A percentile compares a stretch with the other conserved stretches of the same genome.
Evolutionary conservation across 1,140 invertebrate genomes (phyloP).

Genomic region (Hetaerina americana): DNA sequence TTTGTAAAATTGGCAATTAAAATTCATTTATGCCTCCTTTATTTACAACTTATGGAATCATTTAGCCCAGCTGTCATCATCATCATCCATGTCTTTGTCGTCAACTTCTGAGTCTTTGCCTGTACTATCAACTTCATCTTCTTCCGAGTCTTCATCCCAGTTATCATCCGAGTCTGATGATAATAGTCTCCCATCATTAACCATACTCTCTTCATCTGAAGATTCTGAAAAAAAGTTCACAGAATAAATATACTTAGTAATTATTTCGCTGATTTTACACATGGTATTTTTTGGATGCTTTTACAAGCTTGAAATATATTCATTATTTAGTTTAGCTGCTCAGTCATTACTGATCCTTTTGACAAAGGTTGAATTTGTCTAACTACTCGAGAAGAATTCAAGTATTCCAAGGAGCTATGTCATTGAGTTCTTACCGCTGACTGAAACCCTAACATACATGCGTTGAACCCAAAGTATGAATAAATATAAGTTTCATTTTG

Average conservation of each 20-base stretch:
- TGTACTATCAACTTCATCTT: constrained; percentile 22
- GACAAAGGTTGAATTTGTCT: too few relatives aligned
- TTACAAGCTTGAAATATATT: not conserved
- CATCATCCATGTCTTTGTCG: not conserved
- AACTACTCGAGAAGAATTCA: too few relatives aligned
- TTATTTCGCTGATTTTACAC: not conserved
- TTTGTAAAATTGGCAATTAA: too few relatives aligned
- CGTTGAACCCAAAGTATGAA: too few relatives aligned
- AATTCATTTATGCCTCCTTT: too few relatives aligned
- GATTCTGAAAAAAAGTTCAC: constrained; percentile 16
- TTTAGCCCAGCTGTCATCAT: not conserved
- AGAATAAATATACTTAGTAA: not conserved
- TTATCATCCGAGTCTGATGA: constrained; percentile 31
- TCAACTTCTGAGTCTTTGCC: constrained; percentile 14
- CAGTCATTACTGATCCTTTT: too few relatives aligned
- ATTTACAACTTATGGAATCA: too few relatives aligned
- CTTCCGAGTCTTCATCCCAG: constrained; percentile 32
- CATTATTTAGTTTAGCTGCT: too few relatives aligned
- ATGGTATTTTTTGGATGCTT: constrained; percentile 1
- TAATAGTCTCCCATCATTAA: constrained; percentile 23
- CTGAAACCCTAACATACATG: too few relatives aligned
- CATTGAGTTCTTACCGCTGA: too few relatives aligned
- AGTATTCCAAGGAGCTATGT: too few relatives aligned
- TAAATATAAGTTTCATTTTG: too few relatives aligned
- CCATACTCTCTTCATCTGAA: constrained; percentile 23